Evolutionary conservation across 2,888 invertebrate species (phyloP), one percentile per base, ranked within the genome.

Genomic region (Resseliella maxima): DNA sequence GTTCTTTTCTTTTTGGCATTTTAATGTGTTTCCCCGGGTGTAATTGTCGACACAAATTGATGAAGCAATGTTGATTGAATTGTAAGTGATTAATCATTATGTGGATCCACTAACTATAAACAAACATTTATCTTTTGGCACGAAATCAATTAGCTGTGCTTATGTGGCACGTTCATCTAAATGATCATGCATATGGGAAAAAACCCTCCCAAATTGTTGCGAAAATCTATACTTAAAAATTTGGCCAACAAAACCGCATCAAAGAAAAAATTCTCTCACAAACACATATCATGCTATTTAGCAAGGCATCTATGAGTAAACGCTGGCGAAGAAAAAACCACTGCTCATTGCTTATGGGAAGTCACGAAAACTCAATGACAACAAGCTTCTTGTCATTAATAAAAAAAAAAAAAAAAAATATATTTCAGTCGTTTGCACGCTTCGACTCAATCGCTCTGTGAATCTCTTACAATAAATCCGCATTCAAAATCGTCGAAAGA

Each of bases 91-190:
- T 72, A 72, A 72, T 72, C 18, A 50, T 12, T 10, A 15, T 31
- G 8, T 50, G 46, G 15, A 18, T 15, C 5, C 72, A 72, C 31
- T 72, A 72, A 72, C 31, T 72, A 35, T n/a, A n/a, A n/a, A 31
- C 31, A 72, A 72, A 72, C 72, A 72, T 72, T 72, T 72, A 72
- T 72, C 72, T 72, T 5, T 72, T 72, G 72, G 72, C 27, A 15
- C 72, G 15, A 31, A 72, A 72, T 72, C 72, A 72, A 72, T 72
- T 72, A 72, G 72, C 31, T 72, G 31, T 72, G 15, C 31, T 31
- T 31, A 31, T 72, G 31, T 10, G 0, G 10, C 50, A 50, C 50
- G 50, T n/a, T n/a, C n/a, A n/a, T n/a, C n/a, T n/a, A n/a, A n/a
- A n/a, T n/a, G n/a, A n/a, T 41, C 6, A 41, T 41, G 41, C 5